A percentile compares a stretch with the other conserved stretches of the same genome.
Conservation (phyloP, 1,140 invertebrate species). For the Metaphire vulgaris region DNA sequence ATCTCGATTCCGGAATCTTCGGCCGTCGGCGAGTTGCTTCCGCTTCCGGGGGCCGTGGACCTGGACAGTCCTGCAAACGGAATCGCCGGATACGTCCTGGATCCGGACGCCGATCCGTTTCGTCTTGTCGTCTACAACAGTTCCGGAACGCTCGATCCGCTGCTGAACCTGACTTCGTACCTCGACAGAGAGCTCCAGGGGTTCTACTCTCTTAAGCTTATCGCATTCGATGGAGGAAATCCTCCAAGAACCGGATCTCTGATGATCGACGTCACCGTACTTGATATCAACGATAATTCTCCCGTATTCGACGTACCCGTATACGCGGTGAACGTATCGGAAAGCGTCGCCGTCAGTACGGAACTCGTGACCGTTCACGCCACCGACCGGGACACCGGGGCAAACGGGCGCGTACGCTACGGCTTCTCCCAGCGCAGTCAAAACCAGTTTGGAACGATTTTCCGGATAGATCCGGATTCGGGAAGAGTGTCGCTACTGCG, state of each 20-base stretch:
- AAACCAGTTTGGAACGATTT: constrained; percentile 7
- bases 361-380: constrained; percentile 16
- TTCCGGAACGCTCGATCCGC: constrained; percentile 4
- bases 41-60: constrained; percentile 33
- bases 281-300: constrained; percentile 26
- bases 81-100: not conserved
- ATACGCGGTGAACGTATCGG: constrained; percentile 11
- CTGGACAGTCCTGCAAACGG: constrained; percentile 28
- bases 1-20: constrained; percentile 17
- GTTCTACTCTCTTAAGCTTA: constrained; percentile 13
- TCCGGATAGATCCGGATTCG: constrained; percentile 4
- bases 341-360: not conserved
- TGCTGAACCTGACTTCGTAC: constrained; percentile 6
- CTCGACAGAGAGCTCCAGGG: constrained; percentile 20
- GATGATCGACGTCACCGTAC: constrained; percentile 14
- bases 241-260: constrained; percentile 19
- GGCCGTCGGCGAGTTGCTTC: constrained; percentile 22
- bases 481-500: constrained; percentile 14
- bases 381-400: constrained; percentile 8
- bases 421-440: not conserved
- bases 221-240: constrained; percentile 22
- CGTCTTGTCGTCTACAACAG: not conserved
- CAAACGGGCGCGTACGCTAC: constrained; percentile 5
- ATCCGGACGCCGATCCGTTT: not conserved
- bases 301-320: constrained; percentile 14